Evolutionary conservation across 2,888 invertebrate species (phyloP).

Genomic region (Nezara viridula): DNA sequence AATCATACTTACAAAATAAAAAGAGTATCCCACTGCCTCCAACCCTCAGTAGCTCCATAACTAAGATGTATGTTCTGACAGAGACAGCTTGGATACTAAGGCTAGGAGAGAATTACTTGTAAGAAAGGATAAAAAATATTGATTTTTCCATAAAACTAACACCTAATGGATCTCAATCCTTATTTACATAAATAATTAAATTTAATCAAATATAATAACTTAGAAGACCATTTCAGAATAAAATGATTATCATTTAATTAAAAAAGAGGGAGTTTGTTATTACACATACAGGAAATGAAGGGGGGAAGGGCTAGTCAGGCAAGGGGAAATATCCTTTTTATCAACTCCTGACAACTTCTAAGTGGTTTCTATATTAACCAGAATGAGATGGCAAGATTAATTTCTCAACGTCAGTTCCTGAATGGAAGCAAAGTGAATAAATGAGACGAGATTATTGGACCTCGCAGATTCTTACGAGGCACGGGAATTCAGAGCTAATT

Average conservation of each 20-base stretch:
- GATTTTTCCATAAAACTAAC: constrained; percentile 26
- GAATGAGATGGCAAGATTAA: too few relatives aligned
- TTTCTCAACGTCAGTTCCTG: too few relatives aligned
- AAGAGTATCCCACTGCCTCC: background rate
- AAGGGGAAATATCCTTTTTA: too few relatives aligned
- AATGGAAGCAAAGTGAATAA: too few relatives aligned
- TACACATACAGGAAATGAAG: too few relatives aligned
- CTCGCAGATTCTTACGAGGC: too few relatives aligned
- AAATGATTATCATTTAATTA: background rate
- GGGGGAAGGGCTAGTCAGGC: too few relatives aligned
- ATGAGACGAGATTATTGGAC: too few relatives aligned
- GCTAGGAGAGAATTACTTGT: constrained; percentile 36
- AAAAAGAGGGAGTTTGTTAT: background rate
- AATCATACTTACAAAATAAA: constrained; percentile 21
- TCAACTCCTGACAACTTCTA: too few relatives aligned
- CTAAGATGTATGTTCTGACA: constrained; percentile 2
- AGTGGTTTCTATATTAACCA: too few relatives aligned
- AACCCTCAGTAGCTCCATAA: constrained; percentile 4
- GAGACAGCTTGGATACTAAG: constrained; percentile 51
- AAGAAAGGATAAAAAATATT: background rate
- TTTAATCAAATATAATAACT: constrained; percentile 57
- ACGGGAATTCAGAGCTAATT: too few relatives aligned
- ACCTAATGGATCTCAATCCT: constrained; percentile 22
- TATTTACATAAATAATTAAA: constrained; percentile 20
- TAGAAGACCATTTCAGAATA: background rate